phyloP scores from a whole-genome alignment of 2,888 invertebrate species.

The Ypsolopha sequella region DNA sequence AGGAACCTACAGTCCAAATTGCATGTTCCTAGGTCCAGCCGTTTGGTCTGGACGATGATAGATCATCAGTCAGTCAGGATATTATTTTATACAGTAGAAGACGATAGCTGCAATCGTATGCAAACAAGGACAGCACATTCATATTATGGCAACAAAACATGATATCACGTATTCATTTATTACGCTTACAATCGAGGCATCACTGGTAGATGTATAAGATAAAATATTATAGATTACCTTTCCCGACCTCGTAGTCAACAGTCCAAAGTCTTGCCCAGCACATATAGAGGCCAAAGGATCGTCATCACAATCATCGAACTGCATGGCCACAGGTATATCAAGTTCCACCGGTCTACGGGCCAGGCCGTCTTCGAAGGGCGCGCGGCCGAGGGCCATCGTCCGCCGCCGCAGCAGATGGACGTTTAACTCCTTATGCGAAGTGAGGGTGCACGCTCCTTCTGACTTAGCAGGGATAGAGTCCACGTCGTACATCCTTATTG shows the following conservation, averaged over 20 bases:
- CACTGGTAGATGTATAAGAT: background rate
- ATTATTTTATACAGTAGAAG: no score
- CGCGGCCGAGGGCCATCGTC: slow-evolving; percentile 44
- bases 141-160: no score
- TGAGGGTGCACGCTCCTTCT: slow-evolving; percentile 27
- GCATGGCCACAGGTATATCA: slow-evolving; percentile 66
- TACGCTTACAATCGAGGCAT: no score
- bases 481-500: slow-evolving; percentile 47
- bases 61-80: no score
- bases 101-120: no score
- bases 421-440: slow-evolving; percentile 37
- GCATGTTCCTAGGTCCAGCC: no score
- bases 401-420: slow-evolving; percentile 50
- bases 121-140: no score
- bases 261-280: slow-evolving; percentile 91
- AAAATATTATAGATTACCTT: slow-evolving; percentile 66
- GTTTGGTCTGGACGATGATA: no score
- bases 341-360: slow-evolving; percentile 38
- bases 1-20: no score
- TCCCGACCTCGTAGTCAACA: slow-evolving; percentile 86
- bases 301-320: slow-evolving; percentile 74
- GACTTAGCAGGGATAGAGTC: slow-evolving; percentile 24
- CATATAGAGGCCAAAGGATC: slow-evolving; percentile 84
- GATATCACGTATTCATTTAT: no score
- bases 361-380: slow-evolving; percentile 47